Percentiles rank a stretch among this genome's conserved stretches.
Conservation (phyloP, 2,888 invertebrate species). For the Lingula anatina region DNA sequence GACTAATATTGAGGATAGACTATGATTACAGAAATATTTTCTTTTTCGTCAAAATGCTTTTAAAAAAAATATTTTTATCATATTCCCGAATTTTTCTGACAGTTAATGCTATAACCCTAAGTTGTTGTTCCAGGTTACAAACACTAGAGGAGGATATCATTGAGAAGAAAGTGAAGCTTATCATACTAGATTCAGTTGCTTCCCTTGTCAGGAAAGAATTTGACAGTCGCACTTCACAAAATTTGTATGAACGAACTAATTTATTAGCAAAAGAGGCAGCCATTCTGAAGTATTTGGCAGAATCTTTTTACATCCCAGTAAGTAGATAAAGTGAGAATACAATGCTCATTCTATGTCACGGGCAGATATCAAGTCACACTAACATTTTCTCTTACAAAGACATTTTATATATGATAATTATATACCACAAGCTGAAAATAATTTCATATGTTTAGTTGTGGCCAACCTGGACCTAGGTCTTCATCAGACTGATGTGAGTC, state of each 20-base stretch:
- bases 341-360: no score
- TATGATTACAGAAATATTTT: neutral
- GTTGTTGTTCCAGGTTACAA: conserved; percentile 24
- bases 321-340: no score
- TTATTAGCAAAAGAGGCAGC: conserved; percentile 30
- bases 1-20: neutral
- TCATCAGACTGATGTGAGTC: no score
- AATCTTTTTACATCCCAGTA: conserved; percentile 32
- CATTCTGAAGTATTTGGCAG: conserved; percentile 31
- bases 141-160: conserved; percentile 32
- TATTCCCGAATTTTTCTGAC: no score
- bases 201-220: conserved; percentile 39
- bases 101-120: no score
- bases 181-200: conserved; percentile 38
- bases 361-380: no score
- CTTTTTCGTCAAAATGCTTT: conserved; percentile 1
- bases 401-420: neutral
- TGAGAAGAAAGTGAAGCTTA: conserved; percentile 18
- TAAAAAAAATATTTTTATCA: no score
- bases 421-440: neutral
- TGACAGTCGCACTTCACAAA: conserved; percentile 15
- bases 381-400: no score
- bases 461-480: no score
- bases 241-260: conserved; percentile 26
- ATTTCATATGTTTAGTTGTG: no score